These are phyloP conservation scores for Dinocampus coccinellae DNA, from an alignment of 2,888 invertebrate species.

Conservation along the genomic window DNA sequence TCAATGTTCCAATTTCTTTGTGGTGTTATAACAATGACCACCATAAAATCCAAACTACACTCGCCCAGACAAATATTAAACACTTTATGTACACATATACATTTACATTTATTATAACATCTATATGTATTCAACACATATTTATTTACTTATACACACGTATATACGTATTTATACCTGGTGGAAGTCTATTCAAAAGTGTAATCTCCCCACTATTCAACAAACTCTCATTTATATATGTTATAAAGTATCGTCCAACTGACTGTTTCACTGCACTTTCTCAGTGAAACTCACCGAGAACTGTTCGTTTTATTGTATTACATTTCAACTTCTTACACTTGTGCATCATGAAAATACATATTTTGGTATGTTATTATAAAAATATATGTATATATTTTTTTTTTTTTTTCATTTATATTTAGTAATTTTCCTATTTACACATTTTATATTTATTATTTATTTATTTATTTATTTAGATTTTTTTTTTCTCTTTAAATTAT, in stretches of 20 bases:
- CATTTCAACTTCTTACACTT: neutral
- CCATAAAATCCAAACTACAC: neutral
- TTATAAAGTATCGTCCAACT: slow-evolving; percentile 67
- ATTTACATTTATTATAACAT: neutral
- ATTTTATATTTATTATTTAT: no score
- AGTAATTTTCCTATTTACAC: no score
- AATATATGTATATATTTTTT: no score
- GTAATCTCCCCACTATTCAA: slow-evolving; percentile 20
- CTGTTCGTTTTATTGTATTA: slow-evolving; percentile 48
- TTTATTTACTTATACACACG: neutral
- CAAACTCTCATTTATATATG: slow-evolving; percentile 57
- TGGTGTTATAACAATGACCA: neutral
- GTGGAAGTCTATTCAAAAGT: neutral
- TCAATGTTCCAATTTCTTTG: neutral
- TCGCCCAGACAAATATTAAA: neutral
- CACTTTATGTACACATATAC: neutral
- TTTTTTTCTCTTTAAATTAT: no score
- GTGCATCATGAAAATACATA: slow-evolving; percentile 31
- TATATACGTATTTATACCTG: neutral
- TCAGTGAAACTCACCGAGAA: slow-evolving; percentile 67
- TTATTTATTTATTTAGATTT: no score
- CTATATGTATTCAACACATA: neutral
- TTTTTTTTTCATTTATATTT: neutral
- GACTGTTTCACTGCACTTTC: slow-evolving; percentile 67
- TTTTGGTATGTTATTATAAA: slow-evolving; percentile 28